Evolutionary conservation across 2,113 vertebrate genomes (phyloP).

Genomic region (Probosciger aterrimus): DNA sequence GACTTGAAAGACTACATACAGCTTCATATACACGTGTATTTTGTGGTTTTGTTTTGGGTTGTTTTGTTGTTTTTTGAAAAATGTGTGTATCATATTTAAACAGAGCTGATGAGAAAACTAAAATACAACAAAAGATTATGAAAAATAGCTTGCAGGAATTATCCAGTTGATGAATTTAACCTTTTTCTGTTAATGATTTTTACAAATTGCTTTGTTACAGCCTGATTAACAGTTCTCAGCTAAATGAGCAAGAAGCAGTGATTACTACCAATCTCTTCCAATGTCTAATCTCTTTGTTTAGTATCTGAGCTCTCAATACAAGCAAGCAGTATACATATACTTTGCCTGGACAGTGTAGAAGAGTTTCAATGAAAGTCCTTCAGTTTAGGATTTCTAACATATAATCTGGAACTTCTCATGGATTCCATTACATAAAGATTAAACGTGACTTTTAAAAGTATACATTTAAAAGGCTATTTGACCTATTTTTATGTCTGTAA

Average conservation of each 20-base stretch:
- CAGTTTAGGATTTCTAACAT: not conserved
- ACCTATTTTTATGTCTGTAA: not conserved
- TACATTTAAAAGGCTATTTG: not conserved
- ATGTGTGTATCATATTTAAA: not conserved
- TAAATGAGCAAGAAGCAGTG: not conserved
- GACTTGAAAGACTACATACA: not conserved
- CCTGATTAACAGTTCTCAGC: not conserved
- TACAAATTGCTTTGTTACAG: not conserved
- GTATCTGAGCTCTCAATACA: not conserved
- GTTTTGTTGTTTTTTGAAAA: not conserved
- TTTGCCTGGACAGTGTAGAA: not conserved
- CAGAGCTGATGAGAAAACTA: not conserved
- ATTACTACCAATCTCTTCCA: not conserved
- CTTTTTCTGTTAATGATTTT: not conserved
- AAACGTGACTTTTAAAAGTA: not conserved
- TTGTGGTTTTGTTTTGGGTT: not conserved
- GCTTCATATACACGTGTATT: not conserved
- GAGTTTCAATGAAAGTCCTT: not conserved
- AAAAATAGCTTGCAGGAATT: not conserved
- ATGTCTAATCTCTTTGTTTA: not conserved
- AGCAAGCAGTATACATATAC: not conserved
- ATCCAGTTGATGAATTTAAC: not conserved
- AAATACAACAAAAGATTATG: not conserved
- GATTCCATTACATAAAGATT: not conserved
- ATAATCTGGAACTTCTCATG: not conserved